Conservation (phyloP, 2,797 vertebrate genomes). For the Lithobates pipiens region DNA sequence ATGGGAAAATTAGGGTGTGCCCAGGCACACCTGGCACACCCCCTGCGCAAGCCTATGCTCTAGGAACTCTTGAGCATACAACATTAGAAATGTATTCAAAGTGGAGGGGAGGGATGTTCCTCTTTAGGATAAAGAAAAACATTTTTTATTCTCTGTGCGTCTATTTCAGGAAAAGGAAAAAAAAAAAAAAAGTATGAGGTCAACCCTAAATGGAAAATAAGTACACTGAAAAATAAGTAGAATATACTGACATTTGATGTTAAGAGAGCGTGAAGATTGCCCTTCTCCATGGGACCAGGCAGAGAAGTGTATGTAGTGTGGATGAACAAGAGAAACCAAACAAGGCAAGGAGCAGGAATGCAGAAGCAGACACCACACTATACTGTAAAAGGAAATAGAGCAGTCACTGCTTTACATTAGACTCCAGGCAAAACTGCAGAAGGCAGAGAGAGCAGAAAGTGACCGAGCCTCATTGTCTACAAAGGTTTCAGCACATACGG, state of each 20-base stretch:
- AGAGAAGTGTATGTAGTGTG: slow-evolving; percentile 27
- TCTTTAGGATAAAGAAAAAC: background rate
- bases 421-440: slow-evolving; percentile 7
- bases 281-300: slow-evolving; percentile 13
- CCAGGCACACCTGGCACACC: too few species aligned
- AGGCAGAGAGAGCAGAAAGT: slow-evolving; percentile 11
- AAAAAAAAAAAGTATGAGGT: background rate
- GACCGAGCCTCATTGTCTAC: background rate
- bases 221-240: background rate
- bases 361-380: slow-evolving; percentile 58
- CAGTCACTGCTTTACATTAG: slow-evolving; percentile 39
- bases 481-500: background rate
- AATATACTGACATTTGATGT: background rate
- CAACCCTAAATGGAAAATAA: background rate
- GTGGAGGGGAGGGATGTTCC: background rate
- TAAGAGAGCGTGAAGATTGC: background rate
- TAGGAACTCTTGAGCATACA: background rate
- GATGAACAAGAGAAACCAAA: slow-evolving; percentile 51
- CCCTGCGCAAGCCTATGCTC: too few species aligned
- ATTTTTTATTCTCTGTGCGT: background rate
- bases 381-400: slow-evolving; percentile 82
- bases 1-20: too few species aligned
- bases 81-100: background rate
- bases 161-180: background rate
- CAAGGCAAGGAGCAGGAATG: slow-evolving; percentile 57